These are phyloP conservation scores for Chrysodeixis includens DNA, from an alignment of 2,888 invertebrate genomes.

Conservation along the genomic window DNA sequence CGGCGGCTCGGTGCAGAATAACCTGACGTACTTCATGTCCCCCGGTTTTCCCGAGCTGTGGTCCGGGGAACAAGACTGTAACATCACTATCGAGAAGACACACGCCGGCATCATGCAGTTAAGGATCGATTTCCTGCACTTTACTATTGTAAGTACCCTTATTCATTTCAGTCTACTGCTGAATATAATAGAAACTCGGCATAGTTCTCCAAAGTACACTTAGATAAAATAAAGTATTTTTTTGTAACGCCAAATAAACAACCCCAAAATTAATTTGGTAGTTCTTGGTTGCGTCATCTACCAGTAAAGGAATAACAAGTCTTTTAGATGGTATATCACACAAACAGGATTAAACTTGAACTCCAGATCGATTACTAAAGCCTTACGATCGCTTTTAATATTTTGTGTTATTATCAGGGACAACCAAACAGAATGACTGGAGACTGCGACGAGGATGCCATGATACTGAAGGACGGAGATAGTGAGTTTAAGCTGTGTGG, in stretches of 20 bases:
- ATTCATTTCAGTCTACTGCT: too few species aligned
- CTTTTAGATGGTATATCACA: too few species aligned
- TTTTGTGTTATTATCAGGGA: slow-evolving; percentile 85
- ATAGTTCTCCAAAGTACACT: too few species aligned
- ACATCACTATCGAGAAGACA: slow-evolving; percentile 92
- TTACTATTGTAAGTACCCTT: slow-evolving; percentile 91
- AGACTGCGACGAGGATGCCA: slow-evolving; percentile 93
- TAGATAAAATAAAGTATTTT: too few species aligned
- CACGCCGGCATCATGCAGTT: slow-evolving; percentile 95
- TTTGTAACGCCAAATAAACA: too few species aligned
- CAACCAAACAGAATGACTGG: slow-evolving; percentile 95
- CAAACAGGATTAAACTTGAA: too few species aligned
- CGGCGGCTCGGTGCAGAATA: slow-evolving; percentile 92
- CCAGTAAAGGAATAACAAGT: too few species aligned
- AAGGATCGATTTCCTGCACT: slow-evolving; percentile 95
- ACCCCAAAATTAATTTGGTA: too few species aligned
- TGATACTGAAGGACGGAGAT: slow-evolving; percentile 89
- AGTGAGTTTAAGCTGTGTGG: slow-evolving; percentile 92
- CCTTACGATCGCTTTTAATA: too few species aligned
- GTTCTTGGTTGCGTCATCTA: too few species aligned
- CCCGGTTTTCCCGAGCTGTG: slow-evolving; percentile 95
- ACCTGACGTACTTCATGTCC: slow-evolving; percentile 94
- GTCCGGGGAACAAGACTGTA: slow-evolving; percentile 91
- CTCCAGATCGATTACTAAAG: too few species aligned
- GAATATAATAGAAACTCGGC: too few species aligned